Evolutionary conservation across 2,888 invertebrate species (phyloP), one percentile per base, ranked within the genome.

Genomic region (Phrixothrix hirtus): DNA sequence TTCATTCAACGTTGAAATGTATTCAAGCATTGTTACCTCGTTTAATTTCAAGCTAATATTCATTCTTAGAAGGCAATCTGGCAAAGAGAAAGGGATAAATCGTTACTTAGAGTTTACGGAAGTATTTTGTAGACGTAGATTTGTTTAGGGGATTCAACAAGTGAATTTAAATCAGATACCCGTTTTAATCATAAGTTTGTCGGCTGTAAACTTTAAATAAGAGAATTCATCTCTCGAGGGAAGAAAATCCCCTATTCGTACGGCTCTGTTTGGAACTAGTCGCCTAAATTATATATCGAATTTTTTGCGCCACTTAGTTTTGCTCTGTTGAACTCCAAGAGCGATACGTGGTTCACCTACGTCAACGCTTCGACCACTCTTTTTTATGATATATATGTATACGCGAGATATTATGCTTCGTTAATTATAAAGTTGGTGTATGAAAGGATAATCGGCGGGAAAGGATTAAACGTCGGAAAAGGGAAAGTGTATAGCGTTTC

Each of bases 301-400:
- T 39, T 47, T 38, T 47, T 46, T 32, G 31, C 39, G 47, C 47
- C 32, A 47, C 21, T 47, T 47, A 47, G 32, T 47, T 47, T 38
- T 39, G 47, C 47, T 47, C 39, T 31, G 39, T 9, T 47, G 47
- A 38, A 34, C 45, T 17, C 27, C 13, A 44, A 36, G 30, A 15
- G 45, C 45, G 45, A 37, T 37, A 26, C 16, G 37, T 7, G 29
- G 29, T 29, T 45, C 45, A 37, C 37, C 45, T 36, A 27, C 38
- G 15, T 11, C 13, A 31, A 16, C 41, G 31, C 41, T 16, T 41
- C 30, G 15, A 16, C 14, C 39, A 29, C 38, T 16, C 21, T 17
- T 36, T 45, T 34, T 42, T 45, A n/a, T n/a, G n/a, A n/a, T n/a
- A n/a, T n/a, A n/a, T n/a, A n/a, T n/a, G n/a, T 27, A 25, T 17